Conservation (phyloP, 2,113 vertebrate genomes). For the Clarias magur region DNA sequence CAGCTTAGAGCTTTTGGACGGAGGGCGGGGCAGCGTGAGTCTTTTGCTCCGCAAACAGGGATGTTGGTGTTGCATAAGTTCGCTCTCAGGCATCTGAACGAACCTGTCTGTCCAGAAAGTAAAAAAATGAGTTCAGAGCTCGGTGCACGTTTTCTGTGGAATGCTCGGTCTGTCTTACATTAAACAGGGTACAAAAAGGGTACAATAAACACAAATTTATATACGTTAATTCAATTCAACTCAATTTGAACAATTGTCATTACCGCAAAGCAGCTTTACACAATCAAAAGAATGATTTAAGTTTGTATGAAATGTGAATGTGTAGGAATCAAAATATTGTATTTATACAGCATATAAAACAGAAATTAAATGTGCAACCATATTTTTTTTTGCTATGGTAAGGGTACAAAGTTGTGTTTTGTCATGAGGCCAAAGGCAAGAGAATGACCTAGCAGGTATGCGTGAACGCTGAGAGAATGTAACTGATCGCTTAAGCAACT, state of each 20-base stretch:
- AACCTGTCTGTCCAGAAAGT: constrained; percentile 42
- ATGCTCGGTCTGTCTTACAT: background rate
- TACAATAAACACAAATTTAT: background rate
- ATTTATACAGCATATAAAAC: no score
- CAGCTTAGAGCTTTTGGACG: background rate
- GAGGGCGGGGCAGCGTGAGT: constrained; percentile 11
- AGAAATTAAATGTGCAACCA: no score
- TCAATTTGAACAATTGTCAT: no score
- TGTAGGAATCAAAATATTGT: no score
- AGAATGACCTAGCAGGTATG: background rate
- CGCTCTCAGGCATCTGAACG: constrained; percentile 5
- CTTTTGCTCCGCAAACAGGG: constrained; percentile 24
- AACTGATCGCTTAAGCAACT: background rate
- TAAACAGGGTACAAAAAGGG: background rate
- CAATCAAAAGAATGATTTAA: no score
- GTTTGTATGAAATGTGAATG: no score
- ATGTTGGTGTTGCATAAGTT: constrained; percentile 26
- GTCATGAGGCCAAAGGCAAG: background rate
- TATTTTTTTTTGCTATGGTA: background rate
- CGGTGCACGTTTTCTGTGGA: background rate
- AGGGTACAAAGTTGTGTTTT: background rate
- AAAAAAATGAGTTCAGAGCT: background rate
- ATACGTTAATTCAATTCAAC: no score
- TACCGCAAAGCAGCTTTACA: no score
- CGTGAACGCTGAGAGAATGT: background rate